A percentile compares a stretch with the other conserved stretches of the same genome.
Conservation (phyloP, 2,797 vertebrate species). For the Darevskia nairensis region DNA sequence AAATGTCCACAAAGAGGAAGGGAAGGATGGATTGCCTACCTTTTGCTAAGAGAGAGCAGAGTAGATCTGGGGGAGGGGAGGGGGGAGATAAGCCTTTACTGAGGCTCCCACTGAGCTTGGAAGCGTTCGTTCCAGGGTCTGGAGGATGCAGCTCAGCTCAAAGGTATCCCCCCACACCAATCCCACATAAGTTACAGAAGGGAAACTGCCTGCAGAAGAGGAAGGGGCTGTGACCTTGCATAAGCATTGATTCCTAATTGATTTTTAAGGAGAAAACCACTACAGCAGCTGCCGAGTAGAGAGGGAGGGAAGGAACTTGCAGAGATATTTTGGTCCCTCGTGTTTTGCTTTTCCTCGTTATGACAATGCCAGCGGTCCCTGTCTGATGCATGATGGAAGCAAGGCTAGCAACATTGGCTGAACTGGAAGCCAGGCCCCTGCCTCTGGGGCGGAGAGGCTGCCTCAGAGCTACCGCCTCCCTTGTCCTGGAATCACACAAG, state of each 20-base stretch:
- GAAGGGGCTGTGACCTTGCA: conserved; percentile 54
- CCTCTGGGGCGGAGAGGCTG: conserved; percentile 1
- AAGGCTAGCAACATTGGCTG: conserved; percentile 40
- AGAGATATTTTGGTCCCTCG: conserved; percentile 49
- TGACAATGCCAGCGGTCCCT: conserved; percentile 35
- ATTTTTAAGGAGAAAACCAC: conserved; percentile 42
- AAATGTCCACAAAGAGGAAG: not conserved
- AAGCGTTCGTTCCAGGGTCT: not conserved
- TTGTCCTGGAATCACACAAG: no score
- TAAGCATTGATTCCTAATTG: conserved; percentile 23
- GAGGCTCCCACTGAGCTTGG: no score
- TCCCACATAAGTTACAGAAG: conserved; percentile 47
- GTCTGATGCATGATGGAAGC: not conserved
- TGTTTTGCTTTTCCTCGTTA: conserved; percentile 35
- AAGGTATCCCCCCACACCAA: not conserved
- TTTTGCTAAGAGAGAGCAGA: not conserved
- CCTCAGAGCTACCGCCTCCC: conserved; percentile 2
- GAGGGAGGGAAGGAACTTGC: conserved; percentile 7
- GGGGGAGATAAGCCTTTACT: not conserved
- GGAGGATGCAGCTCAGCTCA: conserved; percentile 4
- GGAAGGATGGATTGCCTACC: not conserved
- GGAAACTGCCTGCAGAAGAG: conserved; percentile 54
- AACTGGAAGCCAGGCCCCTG: conserved; percentile 23
- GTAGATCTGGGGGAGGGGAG: not conserved
- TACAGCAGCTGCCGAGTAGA: conserved; percentile 60